phyloP scores from a whole-genome alignment of 2,797 vertebrate species.

The Xiphorhynchus erythropygius region DNA sequence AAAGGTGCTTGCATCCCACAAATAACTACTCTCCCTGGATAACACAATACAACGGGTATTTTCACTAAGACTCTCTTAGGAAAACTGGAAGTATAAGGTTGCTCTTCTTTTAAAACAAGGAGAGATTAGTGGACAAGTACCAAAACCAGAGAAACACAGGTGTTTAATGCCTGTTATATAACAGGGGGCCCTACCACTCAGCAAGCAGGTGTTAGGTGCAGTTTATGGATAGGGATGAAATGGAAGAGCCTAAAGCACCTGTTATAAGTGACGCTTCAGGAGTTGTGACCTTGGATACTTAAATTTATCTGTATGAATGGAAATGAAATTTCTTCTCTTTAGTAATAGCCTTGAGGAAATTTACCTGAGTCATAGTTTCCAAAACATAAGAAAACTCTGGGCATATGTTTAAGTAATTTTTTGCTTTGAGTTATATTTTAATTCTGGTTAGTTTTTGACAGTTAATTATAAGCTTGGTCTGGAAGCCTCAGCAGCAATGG shows the following conservation, averaged over 20 bases:
- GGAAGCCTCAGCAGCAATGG: not conserved
- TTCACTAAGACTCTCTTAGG: not conserved
- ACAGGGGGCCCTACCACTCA: not conserved
- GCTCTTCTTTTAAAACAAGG: not conserved
- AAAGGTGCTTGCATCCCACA: not conserved
- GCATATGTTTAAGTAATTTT: not conserved
- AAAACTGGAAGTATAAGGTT: not conserved
- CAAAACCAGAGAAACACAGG: not conserved
- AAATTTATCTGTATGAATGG: not conserved
- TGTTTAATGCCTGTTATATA: not conserved
- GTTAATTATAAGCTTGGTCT: not conserved
- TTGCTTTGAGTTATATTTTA: slow-evolving; percentile 4
- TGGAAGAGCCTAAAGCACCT: not conserved
- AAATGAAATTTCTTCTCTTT: not conserved
- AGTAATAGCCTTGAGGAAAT: not conserved
- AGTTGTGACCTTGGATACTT: not conserved
- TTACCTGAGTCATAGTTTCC: not conserved
- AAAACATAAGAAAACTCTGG: not conserved
- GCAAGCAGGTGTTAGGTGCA: not conserved
- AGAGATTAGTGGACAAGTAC: not conserved
- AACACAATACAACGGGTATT: not conserved
- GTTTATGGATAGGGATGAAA: not conserved
- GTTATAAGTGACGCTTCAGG: not conserved
- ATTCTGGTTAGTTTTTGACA: not conserved
- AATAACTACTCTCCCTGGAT: not conserved